Evolutionary conservation across 1,140 invertebrate genomes (phyloP).

Genomic region (Drosophila lacertosa): DNA sequence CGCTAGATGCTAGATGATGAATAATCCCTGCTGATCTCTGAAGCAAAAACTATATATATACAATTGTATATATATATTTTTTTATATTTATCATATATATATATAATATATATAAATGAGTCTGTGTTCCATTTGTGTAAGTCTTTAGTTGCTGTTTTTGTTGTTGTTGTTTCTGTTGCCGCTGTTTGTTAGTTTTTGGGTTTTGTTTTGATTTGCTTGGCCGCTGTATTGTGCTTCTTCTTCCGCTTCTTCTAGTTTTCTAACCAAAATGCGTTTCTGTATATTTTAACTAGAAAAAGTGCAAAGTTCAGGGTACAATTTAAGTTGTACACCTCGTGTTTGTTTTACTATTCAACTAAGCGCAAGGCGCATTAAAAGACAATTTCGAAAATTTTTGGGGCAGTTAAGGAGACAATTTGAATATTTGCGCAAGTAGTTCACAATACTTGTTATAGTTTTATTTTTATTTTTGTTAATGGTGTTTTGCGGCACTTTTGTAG

Average conservation of each 20-base stretch:
- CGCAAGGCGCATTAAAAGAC: slow-evolving; percentile 10
- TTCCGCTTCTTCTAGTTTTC: slow-evolving; percentile 7
- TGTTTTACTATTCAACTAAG: slow-evolving; percentile 16
- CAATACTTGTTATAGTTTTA: slow-evolving; percentile 26
- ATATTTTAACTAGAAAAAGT: slow-evolving; percentile 45
- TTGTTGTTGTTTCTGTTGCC: slow-evolving; percentile 17
- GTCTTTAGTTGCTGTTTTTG: slow-evolving; percentile 8
- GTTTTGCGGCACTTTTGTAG: slow-evolving; percentile 66
- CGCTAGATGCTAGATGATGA: slow-evolving; percentile 56
- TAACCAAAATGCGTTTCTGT: slow-evolving; percentile 21
- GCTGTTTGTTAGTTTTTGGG: slow-evolving; percentile 72
- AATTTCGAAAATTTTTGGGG: slow-evolving; percentile 26
- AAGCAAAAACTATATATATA: slow-evolving; percentile 23
- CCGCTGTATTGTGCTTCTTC: slow-evolving; percentile 35
- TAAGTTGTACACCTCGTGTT: slow-evolving; percentile 33
- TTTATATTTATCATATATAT: slow-evolving; percentile 34
- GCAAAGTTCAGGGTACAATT: slow-evolving; percentile 56
- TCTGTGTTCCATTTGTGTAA: slow-evolving; percentile 57
- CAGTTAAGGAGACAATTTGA: slow-evolving; percentile 31
- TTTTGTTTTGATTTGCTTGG: slow-evolving; percentile 78
- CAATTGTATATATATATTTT: slow-evolving; percentile 17
- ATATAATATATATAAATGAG: slow-evolving; percentile 28
- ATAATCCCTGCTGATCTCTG: slow-evolving; percentile 63
- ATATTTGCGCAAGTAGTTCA: slow-evolving; percentile 35
- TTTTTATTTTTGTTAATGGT: slow-evolving; percentile 35